These are phyloP conservation scores for Zosterops pallidus DNA, from an alignment of 2,113 vertebrate genomes.

Conservation along the genomic window DNA sequence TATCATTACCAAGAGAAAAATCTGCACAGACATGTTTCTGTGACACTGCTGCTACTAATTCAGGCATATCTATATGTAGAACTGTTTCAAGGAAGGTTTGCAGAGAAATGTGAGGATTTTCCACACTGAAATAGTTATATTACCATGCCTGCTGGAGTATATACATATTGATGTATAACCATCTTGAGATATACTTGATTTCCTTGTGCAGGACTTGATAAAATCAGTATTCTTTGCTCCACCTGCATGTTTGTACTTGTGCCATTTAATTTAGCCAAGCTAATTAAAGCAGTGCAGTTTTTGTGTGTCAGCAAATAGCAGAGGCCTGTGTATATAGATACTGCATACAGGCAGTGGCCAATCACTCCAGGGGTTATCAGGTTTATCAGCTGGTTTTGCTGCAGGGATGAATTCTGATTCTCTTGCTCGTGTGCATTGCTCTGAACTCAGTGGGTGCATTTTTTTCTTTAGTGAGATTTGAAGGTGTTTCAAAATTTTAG, in stretches of 20 bases:
- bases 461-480: neutral
- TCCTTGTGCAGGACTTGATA: neutral
- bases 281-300: neutral
- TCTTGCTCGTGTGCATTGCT: neutral
- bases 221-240: neutral
- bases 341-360: neutral
- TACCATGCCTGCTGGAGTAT: neutral
- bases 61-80: neutral
- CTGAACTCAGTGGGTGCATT: neutral
- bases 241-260: neutral
- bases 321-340: neutral
- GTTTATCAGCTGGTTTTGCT: neutral
- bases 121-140: neutral
- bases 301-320: neutral
- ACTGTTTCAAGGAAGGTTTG: neutral
- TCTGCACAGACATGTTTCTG: neutral
- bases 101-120: neutral
- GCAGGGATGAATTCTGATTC: neutral
- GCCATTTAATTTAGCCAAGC: neutral
- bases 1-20: neutral
- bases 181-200: neutral
- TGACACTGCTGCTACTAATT: neutral
- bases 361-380: neutral
- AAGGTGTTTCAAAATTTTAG: neutral
- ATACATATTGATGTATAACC: rapidly evolving